Base-by-base conservation (phyloP, 2,797 vertebrate species). In the Paedocypris micromegethes region DNA sequence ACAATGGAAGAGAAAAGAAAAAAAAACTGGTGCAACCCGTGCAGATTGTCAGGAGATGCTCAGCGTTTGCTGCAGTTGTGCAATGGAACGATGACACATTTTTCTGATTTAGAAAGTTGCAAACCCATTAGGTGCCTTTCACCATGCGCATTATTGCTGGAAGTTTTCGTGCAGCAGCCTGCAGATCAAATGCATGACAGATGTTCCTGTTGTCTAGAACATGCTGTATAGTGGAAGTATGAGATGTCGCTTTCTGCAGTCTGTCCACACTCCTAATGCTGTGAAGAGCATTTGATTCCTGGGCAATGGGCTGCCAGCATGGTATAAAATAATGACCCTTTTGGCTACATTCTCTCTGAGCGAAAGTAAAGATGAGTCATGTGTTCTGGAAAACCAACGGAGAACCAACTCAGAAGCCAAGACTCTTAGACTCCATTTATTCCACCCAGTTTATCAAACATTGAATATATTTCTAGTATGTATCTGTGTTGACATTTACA, bases 391-490 rank as follows among this genome's bases (percentile, higher is more conserved):
- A 85, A 86, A 79, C 72, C 79, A 82, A 74, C 78, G 76, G 68
- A 71, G 83, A 82, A 68, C 74, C 79, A 81, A 84, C 70, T 45
- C 73, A 85, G 80, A 23, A 23, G 76, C 72, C 76, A 80, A 70
- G 64, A 60, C 63, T 58, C 55, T 72, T 78, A 80, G 84, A 85
- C 81, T 69, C 48, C 9, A 61, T 77, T 75, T 73, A 75, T 75
- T 42, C 74, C 74, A 38, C 8, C 45, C 45, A 47, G 8, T 47
- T 47, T 47, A 47, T 47, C 5, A 47, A 47, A 8, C 72, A 38
- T 46, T 58, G 48, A 66, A 86, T 89, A 86, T 86, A 81, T 85
- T 87, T 88, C 85, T 84, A 23, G 23, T 23, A 23, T 23, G 23
- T 23, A 23, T 23, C 23, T 23, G 23, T 23, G 23, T 23, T 23